Conservation (phyloP, 2,888 invertebrate genomes). For the Disparrhopalites patrizii region DNA sequence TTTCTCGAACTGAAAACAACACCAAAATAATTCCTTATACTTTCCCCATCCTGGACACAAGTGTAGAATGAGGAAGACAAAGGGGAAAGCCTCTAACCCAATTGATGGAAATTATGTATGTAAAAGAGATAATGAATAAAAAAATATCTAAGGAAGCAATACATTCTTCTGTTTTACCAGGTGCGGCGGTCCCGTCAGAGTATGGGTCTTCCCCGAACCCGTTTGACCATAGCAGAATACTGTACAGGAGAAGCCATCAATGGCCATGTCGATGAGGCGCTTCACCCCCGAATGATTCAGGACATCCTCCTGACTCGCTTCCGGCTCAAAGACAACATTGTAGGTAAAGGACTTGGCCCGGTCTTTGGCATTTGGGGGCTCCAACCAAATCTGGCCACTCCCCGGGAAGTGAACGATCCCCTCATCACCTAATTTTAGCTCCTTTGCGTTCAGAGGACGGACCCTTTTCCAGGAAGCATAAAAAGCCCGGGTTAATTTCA, state of each 20-base stretch:
- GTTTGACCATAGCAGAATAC: conserved; percentile 96
- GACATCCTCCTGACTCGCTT: conserved; percentile 77
- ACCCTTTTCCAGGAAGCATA: conserved; percentile 59
- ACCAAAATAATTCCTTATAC: background rate
- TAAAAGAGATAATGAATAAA: no score
- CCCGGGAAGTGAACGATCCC: conserved; percentile 78
- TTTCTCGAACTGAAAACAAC: conserved; percentile 59
- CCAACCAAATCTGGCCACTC: conserved; percentile 71
- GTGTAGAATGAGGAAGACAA: no score
- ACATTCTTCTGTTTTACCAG: no score
- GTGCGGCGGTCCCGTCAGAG: conserved; percentile 85
- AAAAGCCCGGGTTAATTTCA: background rate
- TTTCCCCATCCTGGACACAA: no score
- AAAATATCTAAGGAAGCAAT: no score
- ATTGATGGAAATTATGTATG: background rate
- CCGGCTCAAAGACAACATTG: conserved; percentile 90
- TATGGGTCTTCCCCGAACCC: conserved; percentile 94
- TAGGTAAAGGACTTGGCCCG: conserved; percentile 86
- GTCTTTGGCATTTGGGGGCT: conserved; percentile 52
- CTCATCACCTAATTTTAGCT: conserved; percentile 65
- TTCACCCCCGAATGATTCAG: conserved; percentile 87
- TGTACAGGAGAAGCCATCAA: conserved; percentile 90
- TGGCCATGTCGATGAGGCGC: conserved; percentile 85
- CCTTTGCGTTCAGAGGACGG: conserved; percentile 73
- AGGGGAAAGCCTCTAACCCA: no score